These are phyloP conservation scores for Trachurus trachurus DNA, from an alignment of 2,797 vertebrate genomes.

Conservation along the genomic window DNA sequence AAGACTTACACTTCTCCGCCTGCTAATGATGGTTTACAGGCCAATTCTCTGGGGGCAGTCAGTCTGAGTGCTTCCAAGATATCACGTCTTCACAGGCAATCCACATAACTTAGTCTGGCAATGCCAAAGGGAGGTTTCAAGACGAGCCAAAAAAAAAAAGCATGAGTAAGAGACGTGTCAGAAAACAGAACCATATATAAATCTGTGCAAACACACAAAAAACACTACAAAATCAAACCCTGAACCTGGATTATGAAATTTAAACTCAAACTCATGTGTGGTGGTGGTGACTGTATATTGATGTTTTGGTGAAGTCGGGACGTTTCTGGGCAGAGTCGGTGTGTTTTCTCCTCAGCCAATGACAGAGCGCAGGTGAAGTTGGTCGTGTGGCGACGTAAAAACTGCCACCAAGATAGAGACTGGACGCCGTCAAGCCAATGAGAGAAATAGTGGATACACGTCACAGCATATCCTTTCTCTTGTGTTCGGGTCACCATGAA, in stretches of 20 bases:
- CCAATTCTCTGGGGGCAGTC: slow-evolving; percentile 82
- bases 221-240: slow-evolving; percentile 64
- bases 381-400: too few species aligned
- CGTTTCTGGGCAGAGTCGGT: too few species aligned
- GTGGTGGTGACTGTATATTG: too few species aligned
- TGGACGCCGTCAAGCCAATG: too few species aligned
- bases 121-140: slow-evolving; percentile 83
- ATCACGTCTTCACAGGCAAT: slow-evolving; percentile 82
- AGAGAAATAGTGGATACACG: too few species aligned
- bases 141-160: slow-evolving; percentile 67
- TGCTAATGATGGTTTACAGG: slow-evolving; percentile 86
- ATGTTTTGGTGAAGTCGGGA: too few species aligned
- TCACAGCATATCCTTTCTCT: too few species aligned
- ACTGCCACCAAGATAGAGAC: too few species aligned
- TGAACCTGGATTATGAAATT: slow-evolving; percentile 46
- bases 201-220: slow-evolving; percentile 71
- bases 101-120: slow-evolving; percentile 83
- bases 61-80: slow-evolving; percentile 81
- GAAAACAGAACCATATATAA: slow-evolving; percentile 67
- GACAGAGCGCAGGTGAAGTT: too few species aligned
- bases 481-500: too few species aligned
- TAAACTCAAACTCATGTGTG: slow-evolving; percentile 1
- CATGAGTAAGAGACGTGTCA: slow-evolving; percentile 78
- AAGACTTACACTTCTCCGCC: slow-evolving; percentile 80
- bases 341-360: too few species aligned